These are phyloP conservation scores for Nipponia nippon DNA, from an alignment of 2,113 vertebrate genomes.

Conservation along the genomic window DNA sequence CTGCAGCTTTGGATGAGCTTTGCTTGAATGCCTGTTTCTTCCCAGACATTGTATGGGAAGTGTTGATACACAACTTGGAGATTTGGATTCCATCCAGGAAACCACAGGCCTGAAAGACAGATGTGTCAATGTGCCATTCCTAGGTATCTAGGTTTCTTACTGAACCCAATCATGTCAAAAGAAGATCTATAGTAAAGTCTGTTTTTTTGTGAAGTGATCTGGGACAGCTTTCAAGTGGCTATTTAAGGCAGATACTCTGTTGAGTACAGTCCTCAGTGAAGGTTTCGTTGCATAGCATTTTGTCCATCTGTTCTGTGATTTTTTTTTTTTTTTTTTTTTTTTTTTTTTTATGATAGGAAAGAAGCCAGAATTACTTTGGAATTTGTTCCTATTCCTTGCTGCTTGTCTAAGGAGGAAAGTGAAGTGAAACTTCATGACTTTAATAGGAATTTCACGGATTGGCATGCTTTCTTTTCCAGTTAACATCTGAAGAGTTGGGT, in stretches of 20 bases:
- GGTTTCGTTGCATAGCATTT: background rate
- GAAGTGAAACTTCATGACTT: background rate
- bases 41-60: background rate
- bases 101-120: background rate
- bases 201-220: background rate
- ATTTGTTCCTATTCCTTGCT: background rate
- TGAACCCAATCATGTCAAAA: background rate
- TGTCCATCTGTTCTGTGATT: conserved; percentile 28
- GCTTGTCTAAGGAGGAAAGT: background rate
- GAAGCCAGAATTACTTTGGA: background rate
- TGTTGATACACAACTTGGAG: rapidly evolving
- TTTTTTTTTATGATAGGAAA: background rate
- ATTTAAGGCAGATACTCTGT: background rate
- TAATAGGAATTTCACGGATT: background rate
- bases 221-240: background rate
- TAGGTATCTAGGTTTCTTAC: background rate
- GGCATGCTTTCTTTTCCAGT: background rate
- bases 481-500: background rate
- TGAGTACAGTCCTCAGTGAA: background rate
- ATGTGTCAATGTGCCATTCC: background rate
- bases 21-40: background rate
- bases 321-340: no score
- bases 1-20: background rate
- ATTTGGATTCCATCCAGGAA: background rate
- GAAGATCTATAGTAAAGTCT: background rate